Evolutionary conservation across 2,888 invertebrate species (phyloP).

Genomic region (Deilephila porcellus): DNA sequence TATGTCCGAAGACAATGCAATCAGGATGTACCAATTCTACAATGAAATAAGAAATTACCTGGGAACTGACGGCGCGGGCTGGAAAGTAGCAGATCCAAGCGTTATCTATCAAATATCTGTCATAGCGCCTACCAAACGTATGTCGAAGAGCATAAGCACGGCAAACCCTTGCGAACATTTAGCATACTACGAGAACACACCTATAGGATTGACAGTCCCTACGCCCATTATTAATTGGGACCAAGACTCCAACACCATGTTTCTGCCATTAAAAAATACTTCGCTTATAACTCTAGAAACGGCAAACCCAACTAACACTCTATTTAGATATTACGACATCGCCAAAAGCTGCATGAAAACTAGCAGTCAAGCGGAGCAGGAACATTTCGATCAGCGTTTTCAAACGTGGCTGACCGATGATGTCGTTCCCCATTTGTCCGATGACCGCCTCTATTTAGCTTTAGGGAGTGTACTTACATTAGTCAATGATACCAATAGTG

Average conservation of each 20-base stretch:
- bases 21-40: conserved; percentile 83
- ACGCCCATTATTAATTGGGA: conserved; percentile 86
- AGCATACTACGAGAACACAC: conserved; percentile 62
- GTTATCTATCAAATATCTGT: conserved; percentile 57
- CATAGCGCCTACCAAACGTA: conserved; percentile 48
- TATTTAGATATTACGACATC: conserved; percentile 84
- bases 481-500: conserved; percentile 53
- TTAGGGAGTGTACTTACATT: conserved; percentile 78
- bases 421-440: conserved; percentile 82
- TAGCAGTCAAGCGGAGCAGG: conserved; percentile 60
- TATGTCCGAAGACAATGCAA: conserved; percentile 80
- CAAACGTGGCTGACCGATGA: conserved; percentile 82
- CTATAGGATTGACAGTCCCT: conserved; percentile 68
- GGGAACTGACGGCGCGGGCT: conserved; percentile 84
- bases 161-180: conserved; percentile 60
- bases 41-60: conserved; percentile 84
- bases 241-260: conserved; percentile 81
- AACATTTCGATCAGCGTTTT: conserved; percentile 80
- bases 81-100: conserved; percentile 70
- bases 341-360: conserved; percentile 80
- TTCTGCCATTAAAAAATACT: conserved; percentile 83
- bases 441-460: conserved; percentile 86
- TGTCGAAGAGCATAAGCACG: conserved; percentile 43
- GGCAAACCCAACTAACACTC: conserved; percentile 60
- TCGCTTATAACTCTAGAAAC: conserved; percentile 57